phyloP scores from a whole-genome alignment of 2,888 invertebrate genomes.

The Galerucella pusilla region DNA sequence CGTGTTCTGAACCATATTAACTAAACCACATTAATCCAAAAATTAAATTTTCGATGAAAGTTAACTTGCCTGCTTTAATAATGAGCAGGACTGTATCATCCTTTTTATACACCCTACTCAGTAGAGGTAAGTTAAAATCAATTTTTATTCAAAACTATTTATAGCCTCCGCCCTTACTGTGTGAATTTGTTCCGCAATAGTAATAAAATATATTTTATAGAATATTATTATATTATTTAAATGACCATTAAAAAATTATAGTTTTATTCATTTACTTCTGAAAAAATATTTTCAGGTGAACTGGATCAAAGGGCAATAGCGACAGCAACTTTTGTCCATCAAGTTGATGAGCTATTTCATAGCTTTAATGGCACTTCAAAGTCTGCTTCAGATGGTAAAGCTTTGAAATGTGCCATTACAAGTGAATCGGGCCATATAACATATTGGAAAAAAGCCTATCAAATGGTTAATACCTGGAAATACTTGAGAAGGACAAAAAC shows the following conservation, averaged over 20 bases:
- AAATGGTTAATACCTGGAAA: constrained; percentile 36
- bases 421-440: constrained; percentile 33
- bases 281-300: constrained; percentile 15
- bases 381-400: constrained; percentile 35
- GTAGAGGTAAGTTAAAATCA: constrained; percentile 9
- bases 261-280: constrained; percentile 9
- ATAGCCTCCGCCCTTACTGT: constrained; percentile 14
- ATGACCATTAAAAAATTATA: too few relatives aligned
- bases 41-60: constrained; percentile 48
- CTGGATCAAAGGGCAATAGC: constrained; percentile 19
- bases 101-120: constrained; percentile 36
- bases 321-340: constrained; percentile 20
- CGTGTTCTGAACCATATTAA: constrained; percentile 21
- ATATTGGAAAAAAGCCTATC: constrained; percentile 37
- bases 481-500: constrained; percentile 17
- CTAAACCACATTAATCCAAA: constrained; percentile 45
- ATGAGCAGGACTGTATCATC: constrained; percentile 36
- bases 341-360: constrained; percentile 48
- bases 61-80: constrained; percentile 45
- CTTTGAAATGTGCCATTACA: constrained; percentile 32
- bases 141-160: constrained; percentile 18
- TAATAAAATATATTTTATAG: neutral
- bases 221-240: neutral
- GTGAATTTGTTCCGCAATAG: neutral
- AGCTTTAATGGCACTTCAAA: constrained; percentile 42